Percentiles rank a stretch among this genome's conserved stretches.
Evolutionary conservation across 2,797 vertebrate species (phyloP).

Genomic region (Gobio occitaniae): DNA sequence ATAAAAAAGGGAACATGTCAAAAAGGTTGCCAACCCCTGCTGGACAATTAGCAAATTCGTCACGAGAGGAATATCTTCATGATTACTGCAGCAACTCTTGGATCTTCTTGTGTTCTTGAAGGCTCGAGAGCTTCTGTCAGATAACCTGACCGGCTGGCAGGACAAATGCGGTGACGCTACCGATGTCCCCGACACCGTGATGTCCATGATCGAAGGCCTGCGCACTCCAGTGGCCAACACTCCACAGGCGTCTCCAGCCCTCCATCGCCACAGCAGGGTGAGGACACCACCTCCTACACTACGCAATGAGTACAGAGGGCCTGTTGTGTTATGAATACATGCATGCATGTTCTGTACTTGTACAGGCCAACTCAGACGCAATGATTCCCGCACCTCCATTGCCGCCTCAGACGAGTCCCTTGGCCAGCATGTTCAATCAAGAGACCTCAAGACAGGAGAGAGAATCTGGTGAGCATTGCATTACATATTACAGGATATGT

Average conservation of each 20-base stretch:
- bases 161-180: slow-evolving; percentile 91
- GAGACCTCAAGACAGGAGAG: slow-evolving; percentile 63
- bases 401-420: slow-evolving; percentile 83
- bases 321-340: neutral
- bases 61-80: neutral
- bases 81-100: neutral
- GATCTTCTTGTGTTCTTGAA: slow-evolving; percentile 55
- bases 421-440: slow-evolving; percentile 90
- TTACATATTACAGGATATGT: neutral
- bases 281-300: slow-evolving; percentile 16
- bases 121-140: slow-evolving; percentile 86
- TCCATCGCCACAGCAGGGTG: slow-evolving; percentile 85
- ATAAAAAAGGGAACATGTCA: no score
- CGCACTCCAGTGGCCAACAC: slow-evolving; percentile 82
- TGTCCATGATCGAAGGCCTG: slow-evolving; percentile 90
- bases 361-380: slow-evolving; percentile 68
- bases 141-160: slow-evolving; percentile 90
- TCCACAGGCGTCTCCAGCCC: slow-evolving; percentile 88
- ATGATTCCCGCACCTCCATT: slow-evolving; percentile 65
- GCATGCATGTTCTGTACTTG: neutral
- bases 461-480: slow-evolving; percentile 34
- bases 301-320: neutral
- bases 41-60: no score
- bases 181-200: slow-evolving; percentile 86
- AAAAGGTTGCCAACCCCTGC: no score